Base-by-base conservation (phyloP, 2,797 vertebrate genomes). In the Pipistrellus pipistrellus region DNA sequence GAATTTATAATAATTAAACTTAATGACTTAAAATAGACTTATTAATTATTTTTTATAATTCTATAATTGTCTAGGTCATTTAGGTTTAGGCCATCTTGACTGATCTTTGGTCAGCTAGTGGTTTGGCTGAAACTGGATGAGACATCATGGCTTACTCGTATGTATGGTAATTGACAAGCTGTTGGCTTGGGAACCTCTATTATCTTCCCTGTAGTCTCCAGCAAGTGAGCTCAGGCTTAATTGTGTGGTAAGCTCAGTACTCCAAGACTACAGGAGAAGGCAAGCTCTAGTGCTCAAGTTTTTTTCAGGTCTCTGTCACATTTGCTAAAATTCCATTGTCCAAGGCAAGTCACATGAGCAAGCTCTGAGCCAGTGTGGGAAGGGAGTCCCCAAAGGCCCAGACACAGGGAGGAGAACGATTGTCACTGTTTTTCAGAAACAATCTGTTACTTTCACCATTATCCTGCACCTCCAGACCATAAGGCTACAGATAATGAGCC, bases 391-490 rank as follows among this genome's bases (percentile, higher is more conserved):
- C 62, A 66, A 32, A 81, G 38, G 8, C 38, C 35, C 72, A 55
- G 25, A 55, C 27, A 38, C 48, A 77, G 25, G 30, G 20, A 62
- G 12, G 23, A 18, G n/a, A 48, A 92, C 53, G 13, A 73, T 2
- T 88, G 5, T 17, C 12, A 13, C 3, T 73, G 38, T 53, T 68
- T 80, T 84, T 91, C 13, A 62, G n/a, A 81, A 80, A 38, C 51
- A 20, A 71, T 53, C 41, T 62, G 51, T n/a, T 30, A 18, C 32
- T 59, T 95, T 41, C 71, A 64, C 51, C 64, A 76, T 93, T 93
- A 88, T 23, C 30, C 18, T 27, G 12, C 23, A 57, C 41, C 53
- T 15, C 20, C 13, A n/a, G 78, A 38, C n/a, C 41, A 17, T 8
- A 62, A 84, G 2, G 6, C 46, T 62, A 30, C 8, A 92, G 48